Base-by-base conservation (phyloP, 2,888 invertebrate genomes). In the Thelaira solivaga region DNA sequence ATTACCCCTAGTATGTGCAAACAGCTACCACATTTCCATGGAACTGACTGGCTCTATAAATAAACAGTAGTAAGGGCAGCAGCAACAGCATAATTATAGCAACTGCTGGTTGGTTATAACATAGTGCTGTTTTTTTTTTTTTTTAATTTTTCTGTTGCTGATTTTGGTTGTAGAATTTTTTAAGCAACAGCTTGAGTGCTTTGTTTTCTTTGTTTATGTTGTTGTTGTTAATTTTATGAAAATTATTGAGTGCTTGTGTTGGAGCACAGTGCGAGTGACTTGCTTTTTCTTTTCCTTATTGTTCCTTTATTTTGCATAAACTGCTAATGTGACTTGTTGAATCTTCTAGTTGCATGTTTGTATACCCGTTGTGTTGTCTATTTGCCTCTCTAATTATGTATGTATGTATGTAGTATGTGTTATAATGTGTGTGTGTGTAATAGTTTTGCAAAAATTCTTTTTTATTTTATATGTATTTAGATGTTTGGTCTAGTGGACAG, bases 261-360 rank as follows among this genome's bases (percentile, higher is more conserved):
- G 45, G 74, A 62, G 76, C 53, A 64, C 31, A 61, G 55, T 65
- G 39, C 53, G 62, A 64, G 68, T 69, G 36, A 24, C 31, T 41
- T 22, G 4, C 6, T 69, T 51, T 8, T 2, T 22, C 29, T 13
- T 41, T 41, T 47, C 10, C 13, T 7, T 18, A 20, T 29, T 53
- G 39, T 64, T 51, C 43, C 45, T 53, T 67, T 16, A 24, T 68
- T 75, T 62, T 65, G 65, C 64, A 69, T 49, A 69, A 65, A 55
- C 61, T 71, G 74, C 34, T 74, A 65, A 72, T 69, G n/a, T n/a
- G 73, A 78, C 77, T 78, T 78, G 78, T 78, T 78, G 78, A 59
- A 78, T 73, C 41, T 69, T 51, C 7, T 39, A 16, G n/a, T 13
- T 31, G 2, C 13, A 22, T 43, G n/a, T 29, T 7, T 7, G 29